Conservation (phyloP, 1,140 invertebrate species). For the Drosophila sturtevanti region DNA sequence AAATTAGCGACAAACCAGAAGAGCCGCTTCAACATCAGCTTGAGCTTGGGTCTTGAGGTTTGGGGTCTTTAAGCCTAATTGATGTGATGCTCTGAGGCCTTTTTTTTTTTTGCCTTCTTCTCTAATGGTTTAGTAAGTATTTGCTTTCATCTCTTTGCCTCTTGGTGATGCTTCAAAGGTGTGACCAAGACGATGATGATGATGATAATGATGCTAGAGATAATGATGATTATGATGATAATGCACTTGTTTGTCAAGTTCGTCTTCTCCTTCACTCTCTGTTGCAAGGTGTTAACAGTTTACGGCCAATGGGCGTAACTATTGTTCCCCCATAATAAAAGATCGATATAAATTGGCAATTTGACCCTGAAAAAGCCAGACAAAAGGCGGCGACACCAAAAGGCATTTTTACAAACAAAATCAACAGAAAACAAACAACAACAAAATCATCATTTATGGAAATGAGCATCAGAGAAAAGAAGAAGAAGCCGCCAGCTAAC, state of each 20-base stretch:
- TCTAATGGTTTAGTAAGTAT: constrained; percentile 42
- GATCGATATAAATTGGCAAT: constrained; percentile 74
- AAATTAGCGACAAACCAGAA: constrained; percentile 69
- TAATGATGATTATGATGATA: constrained; percentile 8
- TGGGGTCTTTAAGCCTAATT: constrained; percentile 75
- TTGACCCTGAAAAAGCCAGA: constrained; percentile 60
- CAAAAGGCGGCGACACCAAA: constrained; percentile 54
- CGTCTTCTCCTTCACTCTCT: background rate
- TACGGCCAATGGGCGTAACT: constrained; percentile 29
- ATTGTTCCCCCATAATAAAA: constrained; percentile 3
- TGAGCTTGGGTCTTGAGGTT: background rate
- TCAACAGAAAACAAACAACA: constrained; percentile 7
- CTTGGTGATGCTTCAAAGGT: constrained; percentile 47
- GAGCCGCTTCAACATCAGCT: constrained; percentile 52
- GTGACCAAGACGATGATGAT: constrained; percentile 41
- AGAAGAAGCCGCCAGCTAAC: constrained; percentile 41
- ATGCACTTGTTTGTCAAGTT: constrained; percentile 41
- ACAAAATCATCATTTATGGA: constrained; percentile 68
- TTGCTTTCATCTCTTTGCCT: constrained; percentile 30
- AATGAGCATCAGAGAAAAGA: constrained; percentile 41
- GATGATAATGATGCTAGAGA: constrained; percentile 4
- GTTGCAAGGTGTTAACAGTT: constrained; percentile 51
- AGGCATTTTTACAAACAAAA: constrained; percentile 42
- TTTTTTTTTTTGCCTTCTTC: constrained; percentile 37
- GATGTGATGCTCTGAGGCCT: constrained; percentile 47